Percentiles rank a stretch among this genome's conserved stretches.
Evolutionary conservation across 2,888 invertebrate genomes (phyloP).

Genomic region (Onchidella celtica): DNA sequence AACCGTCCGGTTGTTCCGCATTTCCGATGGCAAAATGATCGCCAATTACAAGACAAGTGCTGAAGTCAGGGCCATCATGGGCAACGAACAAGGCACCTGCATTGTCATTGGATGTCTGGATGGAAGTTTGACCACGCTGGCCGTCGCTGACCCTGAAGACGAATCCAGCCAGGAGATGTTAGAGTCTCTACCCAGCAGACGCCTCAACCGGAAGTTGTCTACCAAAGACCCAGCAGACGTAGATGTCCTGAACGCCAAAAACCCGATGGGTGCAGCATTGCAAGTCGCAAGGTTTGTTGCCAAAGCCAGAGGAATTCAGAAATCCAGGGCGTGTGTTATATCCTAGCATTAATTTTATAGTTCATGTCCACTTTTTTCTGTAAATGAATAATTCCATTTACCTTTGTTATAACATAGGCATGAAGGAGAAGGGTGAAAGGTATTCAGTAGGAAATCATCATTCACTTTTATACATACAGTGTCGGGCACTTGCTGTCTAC

Average conservation of each 20-base stretch:
- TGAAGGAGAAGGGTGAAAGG: too few relatives aligned
- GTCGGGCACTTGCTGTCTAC: too few relatives aligned
- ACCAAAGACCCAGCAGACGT: slow-evolving; percentile 57
- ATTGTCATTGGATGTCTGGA: slow-evolving; percentile 93
- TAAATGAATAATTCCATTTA: too few relatives aligned
- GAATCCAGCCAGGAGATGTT: slow-evolving; percentile 71
- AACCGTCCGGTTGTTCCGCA: slow-evolving; percentile 94
- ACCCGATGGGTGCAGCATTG: slow-evolving; percentile 72
- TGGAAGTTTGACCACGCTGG: slow-evolving; percentile 94
- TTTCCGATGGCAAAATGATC: slow-evolving; percentile 92
- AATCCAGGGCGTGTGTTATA: slow-evolving; percentile 73
- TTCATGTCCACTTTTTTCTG: not conserved
- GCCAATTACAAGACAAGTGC: slow-evolving; percentile 87
- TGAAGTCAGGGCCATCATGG: slow-evolving; percentile 74
- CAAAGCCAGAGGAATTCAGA: slow-evolving; percentile 71
- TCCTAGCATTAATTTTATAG: slow-evolving; percentile 54
- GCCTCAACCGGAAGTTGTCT: slow-evolving; percentile 57
- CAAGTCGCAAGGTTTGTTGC: slow-evolving; percentile 77
- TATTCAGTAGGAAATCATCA: too few relatives aligned
- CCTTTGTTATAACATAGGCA: too few relatives aligned
- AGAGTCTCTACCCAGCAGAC: slow-evolving; percentile 69
- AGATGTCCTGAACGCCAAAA: slow-evolving; percentile 64
- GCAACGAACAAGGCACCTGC: slow-evolving; percentile 73
- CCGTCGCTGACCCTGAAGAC: slow-evolving; percentile 85
- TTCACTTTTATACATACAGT: too few relatives aligned